These are phyloP conservation scores for Calidris pygmaea DNA, from an alignment of 2,113 vertebrate species.

Conservation along the genomic window DNA sequence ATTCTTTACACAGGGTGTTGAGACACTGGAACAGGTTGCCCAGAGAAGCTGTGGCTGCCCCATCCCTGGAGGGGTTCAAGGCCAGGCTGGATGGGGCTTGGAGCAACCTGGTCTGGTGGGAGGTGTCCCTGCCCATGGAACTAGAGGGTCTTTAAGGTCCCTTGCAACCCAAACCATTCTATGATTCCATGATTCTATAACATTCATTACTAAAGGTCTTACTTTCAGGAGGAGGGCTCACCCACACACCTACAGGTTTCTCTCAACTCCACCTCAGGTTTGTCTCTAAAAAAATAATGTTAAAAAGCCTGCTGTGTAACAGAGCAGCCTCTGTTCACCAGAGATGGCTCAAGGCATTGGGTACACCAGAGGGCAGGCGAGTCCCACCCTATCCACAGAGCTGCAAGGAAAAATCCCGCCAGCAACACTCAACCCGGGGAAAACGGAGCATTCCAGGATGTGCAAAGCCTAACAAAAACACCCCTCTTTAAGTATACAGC, in stretches of 20 bases:
- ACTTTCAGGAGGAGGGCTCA: background rate
- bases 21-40: background rate
- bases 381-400: conserved; percentile 66
- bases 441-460: conserved; percentile 72
- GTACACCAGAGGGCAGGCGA: conserved; percentile 55
- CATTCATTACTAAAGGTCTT: accelerated
- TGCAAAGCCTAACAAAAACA: conserved; percentile 75
- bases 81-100: background rate
- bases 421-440: conserved; percentile 71
- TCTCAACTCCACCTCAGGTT: background rate
- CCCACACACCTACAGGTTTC: background rate
- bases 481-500: conserved; percentile 80
- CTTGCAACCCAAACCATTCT: background rate
- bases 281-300: background rate
- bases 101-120: background rate
- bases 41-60: background rate
- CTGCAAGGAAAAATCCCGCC: conserved; percentile 76
- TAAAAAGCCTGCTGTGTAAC: conserved; percentile 1
- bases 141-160: background rate
- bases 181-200: background rate
- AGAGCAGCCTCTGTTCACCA: conserved; percentile 2
- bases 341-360: background rate
- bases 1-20: background rate
- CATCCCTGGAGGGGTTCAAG: background rate
- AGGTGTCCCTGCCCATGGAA: background rate